These are phyloP conservation scores for Girardia tigrina DNA, from an alignment of 2,888 invertebrate species.

Conservation along the genomic window DNA sequence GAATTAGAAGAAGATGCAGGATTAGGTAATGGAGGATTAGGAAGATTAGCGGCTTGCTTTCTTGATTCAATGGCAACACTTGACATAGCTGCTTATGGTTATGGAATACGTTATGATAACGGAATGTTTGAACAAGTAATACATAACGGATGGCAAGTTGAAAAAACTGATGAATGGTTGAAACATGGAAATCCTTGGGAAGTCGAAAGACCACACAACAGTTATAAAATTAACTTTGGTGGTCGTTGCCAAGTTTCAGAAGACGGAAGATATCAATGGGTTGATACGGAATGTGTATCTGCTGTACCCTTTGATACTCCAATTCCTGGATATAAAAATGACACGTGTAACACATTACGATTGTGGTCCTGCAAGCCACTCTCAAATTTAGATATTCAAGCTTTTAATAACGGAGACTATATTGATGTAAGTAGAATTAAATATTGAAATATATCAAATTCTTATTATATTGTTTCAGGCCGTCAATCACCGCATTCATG, in stretches of 20 bases:
- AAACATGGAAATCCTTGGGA: constrained; percentile 99
- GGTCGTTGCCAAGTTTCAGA: constrained; percentile 77
- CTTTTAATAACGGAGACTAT: constrained; percentile 94
- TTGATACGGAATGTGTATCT: constrained; percentile 81
- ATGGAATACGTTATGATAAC: constrained; percentile 95
- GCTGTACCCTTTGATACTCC: constrained; percentile 98
- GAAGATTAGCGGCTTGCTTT: constrained; percentile 92
- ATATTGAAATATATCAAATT: no score
- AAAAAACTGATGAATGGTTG: constrained; percentile 98
- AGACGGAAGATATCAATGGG: constrained; percentile 64
- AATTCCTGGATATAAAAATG: constrained; percentile 91
- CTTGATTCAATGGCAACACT: constrained; percentile 94
- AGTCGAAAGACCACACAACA: constrained; percentile 92
- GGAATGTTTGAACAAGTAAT: constrained; percentile 96
- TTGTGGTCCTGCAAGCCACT: constrained; percentile 96
- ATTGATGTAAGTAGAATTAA: no score
- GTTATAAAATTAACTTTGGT: constrained; percentile 88
- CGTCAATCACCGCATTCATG: constrained; percentile 85
- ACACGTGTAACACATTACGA: constrained; percentile 87
- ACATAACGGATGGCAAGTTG: constrained; percentile 78
- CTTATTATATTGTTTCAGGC: no score
- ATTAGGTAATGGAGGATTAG: constrained; percentile 90
- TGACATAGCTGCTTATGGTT: constrained; percentile 92
- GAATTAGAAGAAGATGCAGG: constrained; percentile 96
- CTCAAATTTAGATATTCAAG: constrained; percentile 40